Conservation (phyloP, 2,888 invertebrate genomes). For the Sesia bembeciformis region DNA sequence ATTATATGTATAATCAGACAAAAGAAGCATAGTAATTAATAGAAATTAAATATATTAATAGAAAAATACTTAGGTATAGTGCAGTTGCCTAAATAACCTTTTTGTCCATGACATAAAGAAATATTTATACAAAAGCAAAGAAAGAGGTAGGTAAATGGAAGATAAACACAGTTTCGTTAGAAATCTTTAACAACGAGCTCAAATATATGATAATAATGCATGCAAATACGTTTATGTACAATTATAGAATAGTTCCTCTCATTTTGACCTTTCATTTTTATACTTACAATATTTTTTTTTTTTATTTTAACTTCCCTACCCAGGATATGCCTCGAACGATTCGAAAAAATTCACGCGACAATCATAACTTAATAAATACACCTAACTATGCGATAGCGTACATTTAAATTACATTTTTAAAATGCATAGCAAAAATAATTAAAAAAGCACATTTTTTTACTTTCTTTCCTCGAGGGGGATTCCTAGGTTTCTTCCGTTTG, state of each 20-base stretch:
- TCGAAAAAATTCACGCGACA: slow-evolving; percentile 1
- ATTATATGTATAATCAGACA: too few relatives aligned
- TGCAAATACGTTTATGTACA: slow-evolving; percentile 26
- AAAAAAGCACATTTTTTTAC: slow-evolving; percentile 5
- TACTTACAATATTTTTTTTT: slow-evolving; percentile 50
- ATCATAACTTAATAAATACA: slow-evolving; percentile 11
- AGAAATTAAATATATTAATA: too few relatives aligned
- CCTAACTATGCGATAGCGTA: slow-evolving; percentile 28
- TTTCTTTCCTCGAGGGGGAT: not conserved
- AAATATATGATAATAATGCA: slow-evolving; percentile 29
- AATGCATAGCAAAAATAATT: slow-evolving; percentile 58
- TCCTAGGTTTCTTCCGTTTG: not conserved
- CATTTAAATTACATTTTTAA: slow-evolving; percentile 23
- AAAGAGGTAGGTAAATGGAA: too few relatives aligned
- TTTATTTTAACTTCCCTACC: slow-evolving; percentile 38
- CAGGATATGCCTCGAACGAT: slow-evolving; percentile 54
- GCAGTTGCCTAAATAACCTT: too few relatives aligned
- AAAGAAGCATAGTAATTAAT: too few relatives aligned
- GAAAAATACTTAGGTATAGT: too few relatives aligned
- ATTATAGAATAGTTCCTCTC: slow-evolving; percentile 70
- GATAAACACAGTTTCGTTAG: too few relatives aligned
- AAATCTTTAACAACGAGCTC: too few relatives aligned
- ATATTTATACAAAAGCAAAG: too few relatives aligned
- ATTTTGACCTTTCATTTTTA: slow-evolving; percentile 65
- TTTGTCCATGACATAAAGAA: too few relatives aligned